Percentiles rank a stretch among this genome's conserved stretches.
Conservation (phyloP, 2,797 vertebrate genomes). For the Gobionotothen gibberifrons region DNA sequence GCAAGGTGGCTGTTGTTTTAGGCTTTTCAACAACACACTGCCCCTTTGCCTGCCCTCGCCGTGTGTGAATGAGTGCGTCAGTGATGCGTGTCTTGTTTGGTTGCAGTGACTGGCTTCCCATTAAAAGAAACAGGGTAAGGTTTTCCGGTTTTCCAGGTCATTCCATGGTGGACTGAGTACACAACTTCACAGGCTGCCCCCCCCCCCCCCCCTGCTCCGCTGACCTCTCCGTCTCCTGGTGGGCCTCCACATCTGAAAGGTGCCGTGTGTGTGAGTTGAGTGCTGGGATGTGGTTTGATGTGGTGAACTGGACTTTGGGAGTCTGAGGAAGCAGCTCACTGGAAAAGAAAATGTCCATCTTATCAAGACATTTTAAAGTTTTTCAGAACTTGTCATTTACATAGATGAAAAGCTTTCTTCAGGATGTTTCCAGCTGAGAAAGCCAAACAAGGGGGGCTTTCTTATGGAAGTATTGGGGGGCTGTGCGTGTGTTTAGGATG, state of each 20-base stretch:
- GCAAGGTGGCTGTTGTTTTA: slow-evolving; percentile 9
- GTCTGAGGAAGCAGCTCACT: background rate
- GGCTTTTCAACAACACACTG: background rate
- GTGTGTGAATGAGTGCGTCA: background rate
- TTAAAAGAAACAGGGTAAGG: slow-evolving; percentile 11
- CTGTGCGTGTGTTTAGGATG: slow-evolving; percentile 18
- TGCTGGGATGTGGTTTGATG: slow-evolving; percentile 39
- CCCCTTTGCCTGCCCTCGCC: background rate
- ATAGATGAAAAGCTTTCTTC: slow-evolving; percentile 6
- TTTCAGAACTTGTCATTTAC: slow-evolving; percentile 8
- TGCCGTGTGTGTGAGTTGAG: slow-evolving; percentile 28
- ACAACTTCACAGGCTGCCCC: slow-evolving; percentile 30
- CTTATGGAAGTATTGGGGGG: slow-evolving; percentile 8
- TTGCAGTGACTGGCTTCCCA: slow-evolving; percentile 11
- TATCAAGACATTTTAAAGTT: background rate
- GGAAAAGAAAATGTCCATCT: background rate
- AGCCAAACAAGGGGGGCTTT: slow-evolving; percentile 41
- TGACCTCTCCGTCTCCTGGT: slow-evolving; percentile 35
- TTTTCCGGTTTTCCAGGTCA: slow-evolving; percentile 42
- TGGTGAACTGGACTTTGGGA: slow-evolving; percentile 28
- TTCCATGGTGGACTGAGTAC: slow-evolving; percentile 22
- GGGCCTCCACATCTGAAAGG: slow-evolving; percentile 42
- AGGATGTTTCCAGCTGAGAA: slow-evolving; percentile 36
- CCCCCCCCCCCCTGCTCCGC: slow-evolving; percentile 4
- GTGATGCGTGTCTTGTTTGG: slow-evolving; percentile 13